Evolutionary conservation across 2,888 invertebrate genomes (phyloP).

Genomic region (Apodemia duryi): DNA sequence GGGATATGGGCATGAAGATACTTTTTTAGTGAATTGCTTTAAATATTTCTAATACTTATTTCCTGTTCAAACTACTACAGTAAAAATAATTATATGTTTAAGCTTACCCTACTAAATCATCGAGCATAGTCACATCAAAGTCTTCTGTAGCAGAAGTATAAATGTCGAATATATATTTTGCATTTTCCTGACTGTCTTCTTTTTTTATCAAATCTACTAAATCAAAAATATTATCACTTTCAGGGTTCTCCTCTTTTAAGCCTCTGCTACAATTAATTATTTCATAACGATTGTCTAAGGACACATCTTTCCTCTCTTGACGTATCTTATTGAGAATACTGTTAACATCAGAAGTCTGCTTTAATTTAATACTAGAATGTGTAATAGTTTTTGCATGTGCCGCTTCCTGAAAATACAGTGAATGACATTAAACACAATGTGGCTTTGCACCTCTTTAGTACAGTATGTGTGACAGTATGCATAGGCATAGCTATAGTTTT

Average conservation of each 20-base stretch:
- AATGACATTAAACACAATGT: too few relatives aligned
- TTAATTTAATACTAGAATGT: conserved; percentile 52
- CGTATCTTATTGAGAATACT: conserved; percentile 63
- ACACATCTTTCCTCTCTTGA: conserved; percentile 54
- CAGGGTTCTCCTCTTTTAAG: conserved; percentile 40
- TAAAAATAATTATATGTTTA: neutral
- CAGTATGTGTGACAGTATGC: too few relatives aligned
- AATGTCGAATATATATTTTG: conserved; percentile 64
- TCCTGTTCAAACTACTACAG: neutral
- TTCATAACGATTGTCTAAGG: conserved; percentile 58
- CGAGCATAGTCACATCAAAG: conserved; percentile 64
- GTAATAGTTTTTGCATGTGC: conserved; percentile 50
- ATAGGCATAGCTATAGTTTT: too few relatives aligned
- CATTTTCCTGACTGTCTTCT: conserved; percentile 43
- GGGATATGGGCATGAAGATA: too few relatives aligned
- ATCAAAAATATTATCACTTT: conserved; percentile 42
- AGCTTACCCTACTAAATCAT: conserved; percentile 59
- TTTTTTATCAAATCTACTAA: conserved; percentile 56
- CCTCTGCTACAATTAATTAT: conserved; percentile 64
- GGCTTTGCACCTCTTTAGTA: too few relatives aligned
- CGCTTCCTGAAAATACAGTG: conserved; percentile 48
- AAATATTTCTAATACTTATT: too few relatives aligned
- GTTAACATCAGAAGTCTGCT: conserved; percentile 47
- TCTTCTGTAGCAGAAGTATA: conserved; percentile 60
- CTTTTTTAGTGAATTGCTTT: too few relatives aligned